Evolutionary conservation across 2,797 vertebrate species (phyloP).

Genomic region (Dryobates pubescens): DNA sequence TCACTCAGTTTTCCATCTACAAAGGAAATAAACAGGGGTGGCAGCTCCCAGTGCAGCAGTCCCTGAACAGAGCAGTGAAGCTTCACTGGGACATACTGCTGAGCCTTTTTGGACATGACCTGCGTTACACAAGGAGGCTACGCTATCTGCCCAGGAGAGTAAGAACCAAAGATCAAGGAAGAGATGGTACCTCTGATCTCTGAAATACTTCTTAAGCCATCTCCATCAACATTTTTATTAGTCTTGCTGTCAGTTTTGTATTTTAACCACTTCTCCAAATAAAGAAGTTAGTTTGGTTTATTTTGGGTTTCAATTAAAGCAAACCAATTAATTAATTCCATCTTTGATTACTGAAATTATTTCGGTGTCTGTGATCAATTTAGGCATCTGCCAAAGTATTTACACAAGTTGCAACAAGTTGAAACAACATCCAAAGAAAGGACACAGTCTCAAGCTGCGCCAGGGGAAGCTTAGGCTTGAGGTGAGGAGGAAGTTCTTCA

Average conservation of each 20-base stretch:
- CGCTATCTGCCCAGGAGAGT: not conserved
- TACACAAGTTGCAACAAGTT: not conserved
- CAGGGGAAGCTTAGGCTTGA: too few species aligned
- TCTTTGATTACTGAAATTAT: not conserved
- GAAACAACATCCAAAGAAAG: not conserved
- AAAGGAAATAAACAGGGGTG: not conserved
- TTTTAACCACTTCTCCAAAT: not conserved
- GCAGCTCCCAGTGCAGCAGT: not conserved
- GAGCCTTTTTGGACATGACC: not conserved
- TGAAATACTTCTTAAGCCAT: not conserved
- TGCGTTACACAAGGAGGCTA: not conserved
- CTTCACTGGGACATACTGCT: accelerated
- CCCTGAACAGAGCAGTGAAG: not conserved
- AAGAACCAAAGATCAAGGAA: not conserved
- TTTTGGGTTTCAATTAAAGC: not conserved
- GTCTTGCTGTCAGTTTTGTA: not conserved
- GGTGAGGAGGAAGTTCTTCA: too few species aligned
- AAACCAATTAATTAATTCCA: not conserved
- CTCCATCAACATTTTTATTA: not conserved
- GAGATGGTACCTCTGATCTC: not conserved
- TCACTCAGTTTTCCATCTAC: not conserved
- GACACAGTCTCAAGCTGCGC: too few species aligned
- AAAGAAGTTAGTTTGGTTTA: not conserved
- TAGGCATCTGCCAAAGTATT: not conserved
- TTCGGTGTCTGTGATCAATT: not conserved